Conservation (phyloP, 2,113 vertebrate species). For the Esox niger region DNA sequence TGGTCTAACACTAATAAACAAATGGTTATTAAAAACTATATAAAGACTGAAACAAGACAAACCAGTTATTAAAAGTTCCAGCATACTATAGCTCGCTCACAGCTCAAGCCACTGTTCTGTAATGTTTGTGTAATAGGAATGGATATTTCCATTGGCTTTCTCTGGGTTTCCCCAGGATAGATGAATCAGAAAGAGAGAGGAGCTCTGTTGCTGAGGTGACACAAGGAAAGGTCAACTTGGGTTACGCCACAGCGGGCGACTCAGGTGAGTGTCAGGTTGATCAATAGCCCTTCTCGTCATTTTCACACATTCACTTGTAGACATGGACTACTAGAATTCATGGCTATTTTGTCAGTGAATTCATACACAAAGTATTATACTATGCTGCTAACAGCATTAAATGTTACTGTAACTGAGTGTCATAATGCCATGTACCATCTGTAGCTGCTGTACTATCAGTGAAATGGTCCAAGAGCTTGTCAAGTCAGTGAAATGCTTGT, state of each 20-base stretch:
- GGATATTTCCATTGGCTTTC: constrained; percentile 32
- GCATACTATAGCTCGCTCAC: no score
- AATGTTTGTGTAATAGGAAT: no score
- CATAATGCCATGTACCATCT: not conserved
- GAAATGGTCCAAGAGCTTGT: constrained; percentile 5
- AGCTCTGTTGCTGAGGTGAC: constrained; percentile 39
- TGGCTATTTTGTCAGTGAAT: not conserved
- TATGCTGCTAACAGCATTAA: not conserved
- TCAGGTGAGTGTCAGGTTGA: constrained; percentile 50
- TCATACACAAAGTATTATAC: not conserved
- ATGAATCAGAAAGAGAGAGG: constrained; percentile 32
- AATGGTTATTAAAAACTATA: no score
- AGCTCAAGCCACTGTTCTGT: constrained; percentile 1
- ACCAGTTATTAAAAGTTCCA: no score
- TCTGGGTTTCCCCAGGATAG: constrained; percentile 46
- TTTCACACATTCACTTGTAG: not conserved
- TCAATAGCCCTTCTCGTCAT: not conserved
- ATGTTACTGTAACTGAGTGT: not conserved
- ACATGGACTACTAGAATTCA: not conserved
- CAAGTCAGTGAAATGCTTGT: constrained; percentile 31
- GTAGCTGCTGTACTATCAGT: not conserved
- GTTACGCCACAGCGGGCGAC: constrained; percentile 44
- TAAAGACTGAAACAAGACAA: no score
- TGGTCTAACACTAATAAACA: no score
- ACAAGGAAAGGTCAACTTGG: constrained; percentile 56